Conservation (phyloP, 1,140 invertebrate genomes). For the Leptinotarsa lineolata region DNA sequence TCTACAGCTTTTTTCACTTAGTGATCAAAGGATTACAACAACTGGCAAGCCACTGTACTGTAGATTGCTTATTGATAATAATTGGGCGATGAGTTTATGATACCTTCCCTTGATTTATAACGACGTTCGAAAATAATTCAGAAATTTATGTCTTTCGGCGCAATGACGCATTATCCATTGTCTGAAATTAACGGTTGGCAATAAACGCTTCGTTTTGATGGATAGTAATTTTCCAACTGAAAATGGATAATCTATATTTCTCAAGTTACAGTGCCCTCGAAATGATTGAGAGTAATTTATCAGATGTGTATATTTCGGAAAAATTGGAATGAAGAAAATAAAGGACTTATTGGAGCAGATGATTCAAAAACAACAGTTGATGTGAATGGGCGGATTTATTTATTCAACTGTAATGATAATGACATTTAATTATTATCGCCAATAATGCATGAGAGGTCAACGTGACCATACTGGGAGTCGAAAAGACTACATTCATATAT, state of each 20-base stretch:
- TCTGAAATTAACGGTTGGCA: constrained; percentile 21
- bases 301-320: no score
- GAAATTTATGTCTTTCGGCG: constrained; percentile 26
- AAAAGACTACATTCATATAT: no score
- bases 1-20: no score
- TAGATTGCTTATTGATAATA: constrained; percentile 39
- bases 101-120: constrained; percentile 31
- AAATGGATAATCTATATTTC: constrained; percentile 20
- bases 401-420: no score
- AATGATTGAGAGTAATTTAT: not conserved
- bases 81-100: constrained; percentile 35
- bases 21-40: not conserved
- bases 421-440: no score
- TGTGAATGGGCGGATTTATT: no score
- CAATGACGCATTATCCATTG: constrained; percentile 24
- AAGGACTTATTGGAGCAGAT: no score
- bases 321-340: no score
- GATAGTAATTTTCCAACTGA: constrained; percentile 15
- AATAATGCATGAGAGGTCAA: no score
- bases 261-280: not conserved
- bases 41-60: not conserved
- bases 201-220: constrained; percentile 20
- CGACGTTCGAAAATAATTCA: constrained; percentile 24
- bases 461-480: no score
- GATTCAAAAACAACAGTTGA: no score